Conservation (phyloP, 2,797 vertebrate genomes). For the Spheniscus humboldti region DNA sequence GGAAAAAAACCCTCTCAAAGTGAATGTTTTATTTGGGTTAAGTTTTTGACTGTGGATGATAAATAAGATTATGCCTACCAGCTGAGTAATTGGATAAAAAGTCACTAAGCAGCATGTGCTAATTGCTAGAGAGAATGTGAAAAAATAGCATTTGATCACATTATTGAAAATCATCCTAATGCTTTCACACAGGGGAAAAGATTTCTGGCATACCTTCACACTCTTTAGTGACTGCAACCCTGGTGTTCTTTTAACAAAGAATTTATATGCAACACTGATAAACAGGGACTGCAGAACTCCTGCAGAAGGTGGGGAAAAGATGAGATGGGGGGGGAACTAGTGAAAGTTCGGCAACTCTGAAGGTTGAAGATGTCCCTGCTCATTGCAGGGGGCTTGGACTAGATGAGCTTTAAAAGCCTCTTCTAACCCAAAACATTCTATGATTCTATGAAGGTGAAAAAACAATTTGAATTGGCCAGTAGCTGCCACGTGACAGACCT, state of each 20-base stretch:
- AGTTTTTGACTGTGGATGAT: neutral
- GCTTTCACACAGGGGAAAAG: neutral
- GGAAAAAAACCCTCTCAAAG: neutral
- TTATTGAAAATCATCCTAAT: neutral
- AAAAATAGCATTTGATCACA: neutral
- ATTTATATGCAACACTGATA: neutral
- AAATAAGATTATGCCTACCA: neutral
- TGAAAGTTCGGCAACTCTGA: neutral
- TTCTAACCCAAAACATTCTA: neutral
- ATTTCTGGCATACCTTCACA: neutral
- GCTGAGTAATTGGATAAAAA: neutral
- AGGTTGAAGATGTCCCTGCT: neutral
- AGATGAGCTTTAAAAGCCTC: neutral
- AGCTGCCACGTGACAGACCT: neutral
- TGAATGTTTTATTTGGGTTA: neutral
- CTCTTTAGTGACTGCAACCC: neutral
- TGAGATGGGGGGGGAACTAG: neutral
- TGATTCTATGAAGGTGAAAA: neutral
- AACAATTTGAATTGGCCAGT: neutral
- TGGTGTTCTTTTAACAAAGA: neutral
- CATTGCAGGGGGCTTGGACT: neutral
- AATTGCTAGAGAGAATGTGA: neutral
- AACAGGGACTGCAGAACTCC: neutral
- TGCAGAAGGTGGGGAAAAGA: neutral
- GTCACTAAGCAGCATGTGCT: neutral